Percentiles rank a stretch among this genome's conserved stretches.
phyloP scores from a whole-genome alignment of 2,888 invertebrate species.

The Iselma pallidipennis region DNA sequence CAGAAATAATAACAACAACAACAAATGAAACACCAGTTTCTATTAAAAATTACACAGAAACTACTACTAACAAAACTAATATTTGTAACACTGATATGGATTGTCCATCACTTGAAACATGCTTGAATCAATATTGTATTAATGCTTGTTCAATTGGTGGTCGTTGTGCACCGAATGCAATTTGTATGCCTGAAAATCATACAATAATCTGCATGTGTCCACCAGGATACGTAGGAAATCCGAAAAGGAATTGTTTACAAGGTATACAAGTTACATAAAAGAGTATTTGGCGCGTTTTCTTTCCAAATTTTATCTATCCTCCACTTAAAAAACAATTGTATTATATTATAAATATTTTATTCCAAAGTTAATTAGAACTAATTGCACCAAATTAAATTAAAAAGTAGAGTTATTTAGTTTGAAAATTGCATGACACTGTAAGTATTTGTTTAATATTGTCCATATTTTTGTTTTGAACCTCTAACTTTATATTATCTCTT shows the following conservation, averaged over 20 bases:
- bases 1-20: conserved; percentile 13
- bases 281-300: background rate
- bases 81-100: conserved; percentile 66
- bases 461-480: background rate
- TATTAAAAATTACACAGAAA: conserved; percentile 53
- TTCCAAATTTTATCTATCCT: background rate
- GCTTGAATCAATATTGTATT: conserved; percentile 66
- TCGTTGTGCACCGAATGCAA: conserved; percentile 63
- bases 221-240: conserved; percentile 58
- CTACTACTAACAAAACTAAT: conserved; percentile 55
- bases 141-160: conserved; percentile 63
- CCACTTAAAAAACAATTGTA: conserved; percentile 10
- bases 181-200: conserved; percentile 67
- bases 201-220: conserved; percentile 67
- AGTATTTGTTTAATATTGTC: conserved; percentile 18
- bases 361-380: conserved; percentile 29
- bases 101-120: conserved; percentile 66
- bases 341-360: conserved; percentile 10
- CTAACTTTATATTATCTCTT: conserved; percentile 4
- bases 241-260: conserved; percentile 64
- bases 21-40: conserved; percentile 23
- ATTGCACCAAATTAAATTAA: conserved; percentile 31
- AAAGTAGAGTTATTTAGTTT: conserved; percentile 31
- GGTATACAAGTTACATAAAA: conserved; percentile 57
- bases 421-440: conserved; percentile 24